Evolutionary conservation across 2,113 vertebrate species (phyloP).

Genomic region (Dicentrarchus labrax): DNA sequence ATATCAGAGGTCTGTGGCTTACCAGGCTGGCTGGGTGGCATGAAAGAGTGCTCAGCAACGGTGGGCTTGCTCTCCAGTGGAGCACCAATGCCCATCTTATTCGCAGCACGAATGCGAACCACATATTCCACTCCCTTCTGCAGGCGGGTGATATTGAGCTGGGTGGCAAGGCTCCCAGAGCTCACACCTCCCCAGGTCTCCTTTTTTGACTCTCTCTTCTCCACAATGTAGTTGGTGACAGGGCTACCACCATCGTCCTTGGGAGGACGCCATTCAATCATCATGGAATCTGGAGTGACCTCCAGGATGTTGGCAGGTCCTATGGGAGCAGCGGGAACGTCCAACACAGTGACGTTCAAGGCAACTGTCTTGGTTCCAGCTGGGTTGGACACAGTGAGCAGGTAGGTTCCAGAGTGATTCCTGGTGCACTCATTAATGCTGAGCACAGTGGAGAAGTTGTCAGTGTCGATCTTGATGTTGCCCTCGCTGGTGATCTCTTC

Average conservation of each 20-base stretch:
- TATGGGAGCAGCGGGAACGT: constrained; percentile 96
- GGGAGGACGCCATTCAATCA: constrained; percentile 96
- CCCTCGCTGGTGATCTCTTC: constrained; percentile 91
- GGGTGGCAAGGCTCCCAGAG: constrained; percentile 90
- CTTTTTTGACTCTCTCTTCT: constrained; percentile 96
- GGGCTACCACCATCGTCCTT: constrained; percentile 96
- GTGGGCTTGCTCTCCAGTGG: constrained; percentile 94
- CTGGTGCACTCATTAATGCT: constrained; percentile 94
- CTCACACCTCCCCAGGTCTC: constrained; percentile 96
- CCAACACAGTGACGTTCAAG: constrained; percentile 93
- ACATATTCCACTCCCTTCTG: constrained; percentile 95
- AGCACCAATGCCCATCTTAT: constrained; percentile 96
- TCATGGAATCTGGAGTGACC: constrained; percentile 94
- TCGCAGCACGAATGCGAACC: constrained; percentile 94
- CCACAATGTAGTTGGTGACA: constrained; percentile 95
- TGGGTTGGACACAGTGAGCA: constrained; percentile 95
- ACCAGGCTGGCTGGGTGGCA: constrained; percentile 93
- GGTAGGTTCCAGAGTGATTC: constrained; percentile 93
- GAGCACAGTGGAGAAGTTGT: constrained; percentile 92
- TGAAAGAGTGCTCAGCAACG: constrained; percentile 94
- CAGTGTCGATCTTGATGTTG: constrained; percentile 93
- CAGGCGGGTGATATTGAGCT: constrained; percentile 91
- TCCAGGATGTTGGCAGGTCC: constrained; percentile 96
- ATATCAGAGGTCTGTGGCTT: constrained; percentile 93
- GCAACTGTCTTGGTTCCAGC: constrained; percentile 94